Base-by-base conservation (phyloP, 2,888 invertebrate genomes). In the Galeruca laticollis region DNA sequence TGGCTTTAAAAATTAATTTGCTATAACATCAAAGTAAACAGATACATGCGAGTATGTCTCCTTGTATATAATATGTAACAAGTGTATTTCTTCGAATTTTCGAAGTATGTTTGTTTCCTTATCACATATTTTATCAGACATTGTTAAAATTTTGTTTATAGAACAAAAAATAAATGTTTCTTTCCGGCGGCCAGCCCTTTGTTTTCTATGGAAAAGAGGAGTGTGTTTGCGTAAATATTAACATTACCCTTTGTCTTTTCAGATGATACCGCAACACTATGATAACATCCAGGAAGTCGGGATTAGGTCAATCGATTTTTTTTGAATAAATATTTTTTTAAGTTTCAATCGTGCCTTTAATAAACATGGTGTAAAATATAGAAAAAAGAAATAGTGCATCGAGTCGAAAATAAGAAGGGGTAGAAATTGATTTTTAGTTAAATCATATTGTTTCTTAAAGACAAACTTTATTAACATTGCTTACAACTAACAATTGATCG, bases 171-270 rank as follows among this genome's bases (percentile, higher is more conserved):
- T 57, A 33, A 18, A 31, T 18, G 33, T 33, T 35, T 35, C 35
- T 35, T 57, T 52, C 52, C 52, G 31, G 35, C 56, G 56, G 56
- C 56, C 33, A 18, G 35, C 35, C 35, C 56, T 57, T 57, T 57
- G 56, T 57, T 57, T 70, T 62, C 49, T 26, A 60, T 64, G 13
- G 8, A 40, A 18, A 18, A 61, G 60, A 68, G 68, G 65, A 61
- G 68, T 59, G 68, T 66, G 59, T 52, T 47, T 57, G 15, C n/a
- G 61, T 65, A 56, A 71, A 71, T 71, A 71, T 71, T 71, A 56
- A 71, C 71, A 61, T 8, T 37, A 40, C 57, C 61, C 60, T 67
- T 71, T 66, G 60, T 51, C 13, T 57, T 8, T 57, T 57, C 33
- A 35, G 6, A 57, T 57, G 33, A 18, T 33, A 57, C 56, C 56